phyloP scores from a whole-genome alignment of 2,888 invertebrate genomes.

The Odontothrips loti region DNA sequence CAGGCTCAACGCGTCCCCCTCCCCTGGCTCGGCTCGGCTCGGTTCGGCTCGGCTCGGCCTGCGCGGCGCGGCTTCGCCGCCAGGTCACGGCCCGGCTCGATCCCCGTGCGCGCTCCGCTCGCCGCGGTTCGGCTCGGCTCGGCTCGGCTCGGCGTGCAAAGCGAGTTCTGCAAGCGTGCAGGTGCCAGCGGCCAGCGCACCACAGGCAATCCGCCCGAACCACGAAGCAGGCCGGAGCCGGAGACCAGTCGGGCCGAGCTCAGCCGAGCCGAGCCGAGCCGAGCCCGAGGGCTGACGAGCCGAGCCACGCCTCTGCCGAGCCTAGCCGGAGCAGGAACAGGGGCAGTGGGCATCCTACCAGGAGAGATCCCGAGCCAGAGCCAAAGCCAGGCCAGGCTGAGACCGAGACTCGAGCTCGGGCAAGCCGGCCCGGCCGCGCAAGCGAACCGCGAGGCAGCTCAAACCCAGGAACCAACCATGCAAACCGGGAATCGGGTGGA shows the following conservation, averaged over 20 bases:
- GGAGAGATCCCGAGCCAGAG: too few species aligned
- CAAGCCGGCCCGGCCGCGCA: not conserved
- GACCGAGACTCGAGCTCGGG: too few species aligned
- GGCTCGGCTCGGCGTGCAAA: not conserved
- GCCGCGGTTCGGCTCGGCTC: not conserved
- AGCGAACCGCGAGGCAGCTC: not conserved
- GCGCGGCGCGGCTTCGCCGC: not conserved
- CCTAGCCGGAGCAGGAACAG: conserved; percentile 41
- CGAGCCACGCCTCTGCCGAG: not conserved
- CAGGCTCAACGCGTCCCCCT: not conserved
- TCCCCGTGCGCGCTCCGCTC: not conserved
- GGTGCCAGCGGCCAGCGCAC: not conserved
- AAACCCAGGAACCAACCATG: too few species aligned
- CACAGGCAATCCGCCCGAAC: not conserved
- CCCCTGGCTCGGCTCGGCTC: conserved; percentile 2
- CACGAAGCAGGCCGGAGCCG: not conserved
- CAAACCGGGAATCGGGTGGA: too few species aligned
- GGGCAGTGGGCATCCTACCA: too few species aligned
- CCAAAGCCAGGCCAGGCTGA: too few species aligned
- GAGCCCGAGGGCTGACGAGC: not conserved
- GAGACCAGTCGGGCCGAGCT: not conserved
- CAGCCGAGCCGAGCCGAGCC: not conserved
- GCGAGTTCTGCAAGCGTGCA: conserved; percentile 19
- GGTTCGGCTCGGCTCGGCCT: not conserved
- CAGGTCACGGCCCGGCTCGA: not conserved